Conservation (phyloP, 2,888 invertebrate genomes). For the Meta bourneti region DNA sequence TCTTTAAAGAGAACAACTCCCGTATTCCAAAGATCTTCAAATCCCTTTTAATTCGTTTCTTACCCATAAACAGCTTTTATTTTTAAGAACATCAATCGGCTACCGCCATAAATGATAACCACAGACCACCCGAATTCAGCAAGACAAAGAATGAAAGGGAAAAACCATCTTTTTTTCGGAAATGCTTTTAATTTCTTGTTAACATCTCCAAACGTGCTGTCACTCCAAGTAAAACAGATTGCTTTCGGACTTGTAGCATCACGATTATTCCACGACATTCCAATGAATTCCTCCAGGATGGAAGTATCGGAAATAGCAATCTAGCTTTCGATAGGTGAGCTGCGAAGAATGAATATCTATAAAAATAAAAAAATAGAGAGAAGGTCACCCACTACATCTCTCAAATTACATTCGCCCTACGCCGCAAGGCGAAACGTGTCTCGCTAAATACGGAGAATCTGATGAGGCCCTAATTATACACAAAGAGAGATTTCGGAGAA, state of each 20-base stretch:
- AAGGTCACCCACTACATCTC: constrained; percentile 29
- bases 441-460: constrained; percentile 19
- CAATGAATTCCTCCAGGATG: background rate
- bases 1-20: too few species aligned
- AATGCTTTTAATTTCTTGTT: background rate
- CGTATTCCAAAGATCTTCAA: too few species aligned
- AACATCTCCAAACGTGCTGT: background rate
- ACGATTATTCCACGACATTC: constrained; percentile 8
- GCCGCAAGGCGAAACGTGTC: constrained; percentile 11
- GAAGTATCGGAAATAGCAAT: constrained; percentile 2
- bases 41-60: too few species aligned
- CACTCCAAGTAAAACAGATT: background rate
- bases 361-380: background rate
- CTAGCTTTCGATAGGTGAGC: background rate
- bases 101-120: background rate
- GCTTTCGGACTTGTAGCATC: background rate
- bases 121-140: background rate
- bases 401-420: too few species aligned
- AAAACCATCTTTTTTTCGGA: background rate
- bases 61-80: too few species aligned
- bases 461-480: constrained; percentile 6
- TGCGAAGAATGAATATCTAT: background rate
- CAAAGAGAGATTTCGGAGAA: background rate
- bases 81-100: too few species aligned
- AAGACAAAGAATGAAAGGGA: background rate